These are phyloP conservation scores for Formica aserva DNA, from an alignment of 2,888 invertebrate species.

Conservation along the genomic window DNA sequence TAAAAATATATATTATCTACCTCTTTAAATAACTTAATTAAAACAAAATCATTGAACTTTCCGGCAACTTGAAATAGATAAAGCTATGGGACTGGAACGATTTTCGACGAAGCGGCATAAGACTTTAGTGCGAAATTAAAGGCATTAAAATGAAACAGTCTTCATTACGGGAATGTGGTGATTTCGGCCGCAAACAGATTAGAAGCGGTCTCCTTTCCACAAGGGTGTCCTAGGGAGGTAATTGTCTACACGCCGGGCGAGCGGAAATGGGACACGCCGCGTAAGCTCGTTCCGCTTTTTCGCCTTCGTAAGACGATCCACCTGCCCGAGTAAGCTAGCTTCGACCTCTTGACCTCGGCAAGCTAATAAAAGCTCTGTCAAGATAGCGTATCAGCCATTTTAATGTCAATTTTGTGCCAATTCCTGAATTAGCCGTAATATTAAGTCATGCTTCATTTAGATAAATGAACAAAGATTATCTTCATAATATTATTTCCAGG, in stretches of 20 bases:
- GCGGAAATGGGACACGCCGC: constrained; percentile 73
- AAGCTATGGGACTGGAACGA: neutral
- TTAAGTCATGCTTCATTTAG: neutral
- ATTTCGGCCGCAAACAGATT: constrained; percentile 78
- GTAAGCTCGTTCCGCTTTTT: constrained; percentile 74
- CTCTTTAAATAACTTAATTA: neutral
- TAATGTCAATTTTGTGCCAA: neutral
- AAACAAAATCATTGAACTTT: neutral
- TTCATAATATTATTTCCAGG: neutral
- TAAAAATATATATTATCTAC: neutral
- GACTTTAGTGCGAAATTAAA: constrained; percentile 34
- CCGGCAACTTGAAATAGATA: neutral
- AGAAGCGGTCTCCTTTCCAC: constrained; percentile 65
- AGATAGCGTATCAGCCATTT: constrained; percentile 11
- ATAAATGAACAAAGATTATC: neutral
- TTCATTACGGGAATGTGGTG: constrained; percentile 71
- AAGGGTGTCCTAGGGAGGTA: constrained; percentile 68
- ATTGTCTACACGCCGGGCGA: constrained; percentile 70
- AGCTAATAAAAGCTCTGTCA: constrained; percentile 64
- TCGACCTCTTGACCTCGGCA: constrained; percentile 61
- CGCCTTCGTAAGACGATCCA: constrained; percentile 61
- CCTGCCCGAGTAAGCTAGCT: constrained; percentile 62
- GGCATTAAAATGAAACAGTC: constrained; percentile 75
- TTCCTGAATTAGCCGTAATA: no score
- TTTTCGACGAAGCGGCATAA: neutral